Percentiles rank a stretch among this genome's conserved stretches.
These are phyloP conservation scores for Tupiocoris notatus DNA, from an alignment of 2,888 invertebrate genomes.

Conservation along the genomic window DNA sequence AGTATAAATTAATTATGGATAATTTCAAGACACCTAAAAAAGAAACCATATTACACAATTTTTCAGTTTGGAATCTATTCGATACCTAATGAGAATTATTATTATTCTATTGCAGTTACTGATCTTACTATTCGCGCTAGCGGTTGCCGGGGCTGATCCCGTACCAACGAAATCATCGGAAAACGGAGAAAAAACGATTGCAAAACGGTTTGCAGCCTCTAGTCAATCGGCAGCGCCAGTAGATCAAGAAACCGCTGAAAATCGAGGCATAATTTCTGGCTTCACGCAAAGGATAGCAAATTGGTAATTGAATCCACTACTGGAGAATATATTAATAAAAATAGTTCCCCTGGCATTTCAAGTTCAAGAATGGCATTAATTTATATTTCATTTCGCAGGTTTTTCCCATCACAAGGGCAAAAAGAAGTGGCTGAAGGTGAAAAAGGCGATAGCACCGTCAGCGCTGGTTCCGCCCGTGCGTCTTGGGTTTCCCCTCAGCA, in stretches of 20 bases:
- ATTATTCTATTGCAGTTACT: constrained; percentile 19
- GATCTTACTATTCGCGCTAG: constrained; percentile 16
- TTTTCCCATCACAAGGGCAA: constrained; percentile 13
- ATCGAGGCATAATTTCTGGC: constrained; percentile 27
- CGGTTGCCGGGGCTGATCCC: constrained; percentile 3
- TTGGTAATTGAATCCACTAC: too few species aligned
- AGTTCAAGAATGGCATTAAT: not conserved
- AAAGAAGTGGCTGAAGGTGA: constrained; percentile 4
- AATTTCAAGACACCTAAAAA: too few species aligned
- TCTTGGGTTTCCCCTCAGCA: constrained; percentile 54
- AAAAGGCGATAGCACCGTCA: not conserved
- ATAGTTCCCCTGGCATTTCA: not conserved
- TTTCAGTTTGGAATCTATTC: too few species aligned
- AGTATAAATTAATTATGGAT: too few species aligned
- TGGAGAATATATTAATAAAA: too few species aligned
- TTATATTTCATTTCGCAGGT: constrained; percentile 12
- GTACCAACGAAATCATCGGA: constrained; percentile 13
- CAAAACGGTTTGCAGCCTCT: constrained; percentile 16
- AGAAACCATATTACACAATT: too few species aligned
- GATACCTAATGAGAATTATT: too few species aligned
- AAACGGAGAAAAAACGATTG: not conserved
- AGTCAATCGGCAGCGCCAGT: not conserved
- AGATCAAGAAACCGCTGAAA: constrained; percentile 21
- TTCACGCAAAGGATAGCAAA: constrained; percentile 29
- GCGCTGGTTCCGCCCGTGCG: constrained; percentile 25